A percentile compares a stretch with the other conserved stretches of the same genome.
phyloP scores from a whole-genome alignment of 2,888 invertebrate species.

The Camptogramma bilineatum region DNA sequence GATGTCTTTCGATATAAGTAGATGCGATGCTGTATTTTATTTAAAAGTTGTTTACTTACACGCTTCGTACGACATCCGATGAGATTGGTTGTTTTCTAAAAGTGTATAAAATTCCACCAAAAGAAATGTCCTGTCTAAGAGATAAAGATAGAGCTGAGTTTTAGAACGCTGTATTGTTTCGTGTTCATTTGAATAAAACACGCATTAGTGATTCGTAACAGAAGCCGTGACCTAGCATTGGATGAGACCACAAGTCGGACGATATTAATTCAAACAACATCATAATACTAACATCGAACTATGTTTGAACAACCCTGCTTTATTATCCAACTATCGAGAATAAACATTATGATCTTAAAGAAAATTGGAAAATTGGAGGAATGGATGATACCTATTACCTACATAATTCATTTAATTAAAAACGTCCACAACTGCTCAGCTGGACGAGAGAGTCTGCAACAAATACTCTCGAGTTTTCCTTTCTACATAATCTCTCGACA shows the following conservation, averaged over 20 bases:
- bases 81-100: neutral
- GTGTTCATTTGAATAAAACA: neutral
- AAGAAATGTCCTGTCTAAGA: neutral
- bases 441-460: no score
- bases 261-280: neutral
- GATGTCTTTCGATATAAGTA: conserved; percentile 20
- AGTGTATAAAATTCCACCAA: neutral
- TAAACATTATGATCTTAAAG: no score
- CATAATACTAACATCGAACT: no score
- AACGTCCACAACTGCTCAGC: neutral
- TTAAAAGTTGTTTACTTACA: conserved; percentile 36
- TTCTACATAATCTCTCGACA: no score
- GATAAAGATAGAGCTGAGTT: neutral
- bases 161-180: neutral
- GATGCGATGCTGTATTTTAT: conserved; percentile 12
- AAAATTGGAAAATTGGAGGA: no score
- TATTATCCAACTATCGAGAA: no score
- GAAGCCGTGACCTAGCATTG: conserved; percentile 6
- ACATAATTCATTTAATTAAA: no score
- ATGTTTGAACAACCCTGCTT: no score
- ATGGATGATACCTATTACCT: no score
- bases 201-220: conserved; percentile 2
- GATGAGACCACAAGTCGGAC: conserved; percentile 5
- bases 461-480: no score
- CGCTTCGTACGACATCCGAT: neutral